Evolutionary conservation across 2,113 vertebrate genomes (phyloP).

Genomic region (Neodon shergylaensis): DNA sequence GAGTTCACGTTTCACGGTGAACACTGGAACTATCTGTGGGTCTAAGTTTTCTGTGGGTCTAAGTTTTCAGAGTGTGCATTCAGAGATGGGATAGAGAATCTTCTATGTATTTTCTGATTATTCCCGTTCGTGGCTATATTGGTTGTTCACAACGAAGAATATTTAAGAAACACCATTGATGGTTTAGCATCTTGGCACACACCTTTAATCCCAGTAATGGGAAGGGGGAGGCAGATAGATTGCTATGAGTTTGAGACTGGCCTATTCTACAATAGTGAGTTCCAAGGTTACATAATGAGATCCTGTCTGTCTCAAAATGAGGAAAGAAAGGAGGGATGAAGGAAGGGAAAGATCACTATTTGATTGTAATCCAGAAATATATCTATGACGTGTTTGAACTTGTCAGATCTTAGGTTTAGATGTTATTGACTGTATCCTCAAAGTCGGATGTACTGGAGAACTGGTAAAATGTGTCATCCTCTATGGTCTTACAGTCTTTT

Average conservation of each 20-base stretch:
- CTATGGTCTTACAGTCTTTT: neutral
- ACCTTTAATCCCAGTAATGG: neutral
- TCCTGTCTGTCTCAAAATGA: neutral
- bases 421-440: neutral
- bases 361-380: neutral
- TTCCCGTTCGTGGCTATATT: neutral
- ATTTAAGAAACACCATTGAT: neutral
- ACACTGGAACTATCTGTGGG: conserved; percentile 31
- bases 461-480: conserved; percentile 29
- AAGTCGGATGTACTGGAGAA: neutral
- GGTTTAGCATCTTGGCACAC: neutral
- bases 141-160: neutral
- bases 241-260: too few relatives aligned
- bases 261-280: neutral
- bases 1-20: neutral
- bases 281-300: neutral
- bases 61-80: neutral
- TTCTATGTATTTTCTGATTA: neutral
- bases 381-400: neutral
- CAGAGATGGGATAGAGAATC: neutral
- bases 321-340: neutral
- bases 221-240: neutral
- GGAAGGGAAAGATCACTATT: neutral
- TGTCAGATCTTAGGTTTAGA: neutral
- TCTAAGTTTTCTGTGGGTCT: conserved; percentile 21